phyloP scores from a whole-genome alignment of 2,797 vertebrate species.

The Orientallactaga sibirica region DNA sequence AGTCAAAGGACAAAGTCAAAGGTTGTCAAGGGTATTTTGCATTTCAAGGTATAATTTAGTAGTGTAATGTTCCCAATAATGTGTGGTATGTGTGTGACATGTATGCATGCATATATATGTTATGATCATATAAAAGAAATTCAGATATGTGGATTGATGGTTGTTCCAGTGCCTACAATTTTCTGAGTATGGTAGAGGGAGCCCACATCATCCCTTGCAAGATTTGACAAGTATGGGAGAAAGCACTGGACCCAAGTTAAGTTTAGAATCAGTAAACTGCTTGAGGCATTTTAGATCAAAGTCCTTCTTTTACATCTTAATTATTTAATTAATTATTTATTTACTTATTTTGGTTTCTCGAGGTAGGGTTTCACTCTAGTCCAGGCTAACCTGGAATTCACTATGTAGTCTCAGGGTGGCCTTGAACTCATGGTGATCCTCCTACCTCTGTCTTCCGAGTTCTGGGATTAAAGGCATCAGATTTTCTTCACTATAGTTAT shows the following conservation, averaged over 20 bases:
- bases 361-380: too few relatives aligned
- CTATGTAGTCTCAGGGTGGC: too few relatives aligned
- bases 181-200: neutral
- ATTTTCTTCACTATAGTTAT: neutral
- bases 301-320: neutral
- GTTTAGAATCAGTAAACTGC: neutral
- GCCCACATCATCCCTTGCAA: neutral
- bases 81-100: neutral
- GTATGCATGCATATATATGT: rapidly evolving
- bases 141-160: neutral
- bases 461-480: too few relatives aligned
- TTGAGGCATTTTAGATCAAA: neutral
- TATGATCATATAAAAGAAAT: neutral
- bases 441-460: too few relatives aligned
- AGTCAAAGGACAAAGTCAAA: neutral
- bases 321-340: slow-evolving; percentile 27
- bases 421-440: too few relatives aligned
- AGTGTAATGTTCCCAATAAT: neutral
- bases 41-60: neutral
- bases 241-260: neutral
- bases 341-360: neutral
- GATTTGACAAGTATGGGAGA: neutral
- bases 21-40: neutral
- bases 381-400: too few relatives aligned
- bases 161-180: neutral